Evolutionary conservation across 2,797 vertebrate genomes (phyloP), one percentile per base, ranked within the genome.

Genomic region (Lacerta viridis): DNA sequence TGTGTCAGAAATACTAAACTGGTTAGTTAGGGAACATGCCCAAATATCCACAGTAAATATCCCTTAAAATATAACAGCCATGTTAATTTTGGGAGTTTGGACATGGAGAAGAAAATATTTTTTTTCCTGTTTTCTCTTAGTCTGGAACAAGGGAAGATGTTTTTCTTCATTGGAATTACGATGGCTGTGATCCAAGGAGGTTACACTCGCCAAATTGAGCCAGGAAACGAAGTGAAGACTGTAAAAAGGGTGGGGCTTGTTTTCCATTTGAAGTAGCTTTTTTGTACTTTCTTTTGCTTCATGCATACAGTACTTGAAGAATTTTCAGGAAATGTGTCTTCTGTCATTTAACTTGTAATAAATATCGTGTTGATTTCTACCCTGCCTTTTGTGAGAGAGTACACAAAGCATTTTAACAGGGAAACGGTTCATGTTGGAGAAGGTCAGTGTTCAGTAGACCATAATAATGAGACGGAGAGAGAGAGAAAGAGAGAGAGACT

Each of bases 101-200:
- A 55, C 64, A 66, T 7, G 25, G 64, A 66, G 64, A 66, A 66
- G 64, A 66, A 27, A 25, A 0, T 23, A 66, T 3, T 2, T 77
- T 92, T 92, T 86, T n/a, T 5, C 13, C 23, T 8, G 17, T 71
- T 77, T 29, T 68, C 27, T 92, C 91, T 91, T 93, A 99, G 99
- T 93, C 98, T 99, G 97, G 97, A 99, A 93, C 99, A 99, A 94
- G 99, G 99, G 43, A 99, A 99, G 97, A 99, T 99, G 99, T 99
- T 99, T 93, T 99, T 99, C 97, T 99, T 99, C 94, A 99, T 99
- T 81, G 99, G 99, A 66, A 97, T 99, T 91, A 98, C 98, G 93
- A 99, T 99, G 99, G 98, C 99, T 81, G 77, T 95, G 80, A 97
- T 99, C 95, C 99, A 99, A 95, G 99, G 99, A 29, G 96, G 98